phyloP scores from a whole-genome alignment of 2,888 invertebrate species.

The Alviniconcha strummeri region DNA sequence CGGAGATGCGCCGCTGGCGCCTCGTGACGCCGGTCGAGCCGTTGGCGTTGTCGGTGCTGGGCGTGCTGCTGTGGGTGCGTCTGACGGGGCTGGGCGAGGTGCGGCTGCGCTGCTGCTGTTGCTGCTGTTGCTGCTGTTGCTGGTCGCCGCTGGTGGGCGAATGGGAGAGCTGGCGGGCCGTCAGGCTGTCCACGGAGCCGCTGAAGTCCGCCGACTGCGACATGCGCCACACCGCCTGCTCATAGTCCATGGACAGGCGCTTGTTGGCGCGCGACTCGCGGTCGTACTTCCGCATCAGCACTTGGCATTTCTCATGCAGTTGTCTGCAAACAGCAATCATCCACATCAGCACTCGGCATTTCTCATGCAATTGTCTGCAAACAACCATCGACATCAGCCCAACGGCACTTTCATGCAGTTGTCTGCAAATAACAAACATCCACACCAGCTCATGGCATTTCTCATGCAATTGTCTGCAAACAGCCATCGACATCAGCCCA shows the following conservation, averaged over 20 bases:
- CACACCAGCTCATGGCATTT: slow-evolving; percentile 82
- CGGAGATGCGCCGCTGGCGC: slow-evolving; percentile 21
- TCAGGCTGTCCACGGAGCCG: slow-evolving; percentile 55
- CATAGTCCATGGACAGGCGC: slow-evolving; percentile 87
- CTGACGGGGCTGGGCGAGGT: slow-evolving; percentile 23
- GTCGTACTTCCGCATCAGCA: slow-evolving; percentile 79
- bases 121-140: background rate
- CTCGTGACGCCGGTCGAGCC: background rate
- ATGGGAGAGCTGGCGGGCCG: slow-evolving; percentile 21
- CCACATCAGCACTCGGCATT: slow-evolving; percentile 81
- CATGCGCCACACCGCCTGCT: slow-evolving; percentile 90
- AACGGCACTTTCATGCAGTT: slow-evolving; percentile 75
- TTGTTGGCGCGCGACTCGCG: slow-evolving; percentile 87
- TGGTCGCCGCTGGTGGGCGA: slow-evolving; percentile 12
- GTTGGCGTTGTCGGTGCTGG: background rate
- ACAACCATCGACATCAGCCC: background rate
- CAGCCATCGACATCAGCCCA: background rate
- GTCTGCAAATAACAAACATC: slow-evolving; percentile 74
- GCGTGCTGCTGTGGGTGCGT: slow-evolving; percentile 17
- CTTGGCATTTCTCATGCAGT: slow-evolving; percentile 82
- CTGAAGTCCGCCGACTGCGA: slow-evolving; percentile 54
- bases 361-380: slow-evolving; percentile 55
- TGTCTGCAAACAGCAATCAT: slow-evolving; percentile 75
- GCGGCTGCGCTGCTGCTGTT: background rate
- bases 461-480: background rate